A percentile compares a stretch with the other conserved stretches of the same genome.
These are phyloP conservation scores for Calliphora vomitoria DNA, from an alignment of 2,888 invertebrate species.

Conservation along the genomic window DNA sequence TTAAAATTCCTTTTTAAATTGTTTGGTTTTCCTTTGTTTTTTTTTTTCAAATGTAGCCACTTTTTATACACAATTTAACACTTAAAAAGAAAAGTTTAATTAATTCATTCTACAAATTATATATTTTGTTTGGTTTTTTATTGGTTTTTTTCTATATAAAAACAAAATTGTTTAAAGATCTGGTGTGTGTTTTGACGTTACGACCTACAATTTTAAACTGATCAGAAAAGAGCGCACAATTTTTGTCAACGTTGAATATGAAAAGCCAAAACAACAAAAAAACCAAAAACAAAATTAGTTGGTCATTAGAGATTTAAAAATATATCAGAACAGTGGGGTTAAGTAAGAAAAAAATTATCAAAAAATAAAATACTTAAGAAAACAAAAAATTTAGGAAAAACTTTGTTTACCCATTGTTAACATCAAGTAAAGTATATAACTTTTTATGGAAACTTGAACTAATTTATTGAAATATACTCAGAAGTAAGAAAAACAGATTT, in stretches of 20 bases:
- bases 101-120: neutral
- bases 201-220: constrained; percentile 66
- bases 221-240: constrained; percentile 26
- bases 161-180: constrained; percentile 20
- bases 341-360: neutral
- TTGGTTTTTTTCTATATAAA: constrained; percentile 19
- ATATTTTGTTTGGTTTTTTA: constrained; percentile 26
- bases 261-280: constrained; percentile 6
- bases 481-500: too few species aligned
- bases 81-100: neutral
- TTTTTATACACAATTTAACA: constrained; percentile 34
- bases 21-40: neutral
- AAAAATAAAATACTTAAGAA: neutral
- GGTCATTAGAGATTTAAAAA: constrained; percentile 49
- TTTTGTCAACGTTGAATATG: constrained; percentile 61
- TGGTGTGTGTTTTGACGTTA: constrained; percentile 59
- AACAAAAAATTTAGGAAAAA: neutral
- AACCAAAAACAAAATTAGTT: constrained; percentile 13
- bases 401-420: too few species aligned
- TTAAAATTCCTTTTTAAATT: neutral
- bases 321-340: constrained; percentile 23
- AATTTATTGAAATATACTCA: too few species aligned
- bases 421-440: too few species aligned
- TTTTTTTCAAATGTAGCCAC: neutral
- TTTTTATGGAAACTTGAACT: too few species aligned